These are phyloP conservation scores for Andricus quercusramuli DNA, from an alignment of 2,888 invertebrate species.

Conservation along the genomic window DNA sequence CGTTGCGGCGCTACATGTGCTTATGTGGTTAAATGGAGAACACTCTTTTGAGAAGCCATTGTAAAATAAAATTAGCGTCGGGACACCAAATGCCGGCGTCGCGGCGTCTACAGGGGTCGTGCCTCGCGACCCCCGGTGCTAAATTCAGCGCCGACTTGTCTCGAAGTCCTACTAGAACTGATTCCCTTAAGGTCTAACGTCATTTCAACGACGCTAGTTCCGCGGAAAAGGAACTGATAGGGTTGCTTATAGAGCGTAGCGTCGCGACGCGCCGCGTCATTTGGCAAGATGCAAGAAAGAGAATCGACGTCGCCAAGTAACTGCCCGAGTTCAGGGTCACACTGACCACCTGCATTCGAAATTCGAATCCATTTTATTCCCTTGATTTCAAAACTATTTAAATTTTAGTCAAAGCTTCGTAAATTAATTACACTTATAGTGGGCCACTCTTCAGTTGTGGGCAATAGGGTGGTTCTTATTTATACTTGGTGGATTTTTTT, in stretches of 20 bases:
- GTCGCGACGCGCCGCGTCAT: constrained; percentile 64
- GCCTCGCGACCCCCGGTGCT: constrained; percentile 73
- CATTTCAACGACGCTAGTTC: constrained; percentile 57
- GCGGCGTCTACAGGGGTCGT: constrained; percentile 75
- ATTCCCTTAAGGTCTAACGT: constrained; percentile 47
- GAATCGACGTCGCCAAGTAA: not conserved
- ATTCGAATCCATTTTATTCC: not conserved
- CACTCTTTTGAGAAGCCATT: constrained; percentile 64
- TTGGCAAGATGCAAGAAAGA: constrained; percentile 2
- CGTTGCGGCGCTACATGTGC: constrained; percentile 56
- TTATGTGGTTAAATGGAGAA: constrained; percentile 51
- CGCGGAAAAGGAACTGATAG: constrained; percentile 63
- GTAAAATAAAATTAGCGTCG: constrained; percentile 78
- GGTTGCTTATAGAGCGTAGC: constrained; percentile 66
- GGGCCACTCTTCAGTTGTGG: no score
- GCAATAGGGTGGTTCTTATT: no score
- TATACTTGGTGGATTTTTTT: no score
- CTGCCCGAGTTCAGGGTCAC: constrained; percentile 8
- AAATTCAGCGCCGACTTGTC: constrained; percentile 68
- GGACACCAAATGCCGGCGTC: constrained; percentile 77
- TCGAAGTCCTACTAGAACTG: constrained; percentile 48
- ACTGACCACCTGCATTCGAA: constrained; percentile 7
- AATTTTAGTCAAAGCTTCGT: no score
- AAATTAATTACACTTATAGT: no score
- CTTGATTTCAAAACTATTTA: not conserved